Percentiles rank a stretch among this genome's conserved stretches.
These are phyloP conservation scores for Salminus brasiliensis DNA, from an alignment of 2,113 vertebrate genomes.

Conservation along the genomic window DNA sequence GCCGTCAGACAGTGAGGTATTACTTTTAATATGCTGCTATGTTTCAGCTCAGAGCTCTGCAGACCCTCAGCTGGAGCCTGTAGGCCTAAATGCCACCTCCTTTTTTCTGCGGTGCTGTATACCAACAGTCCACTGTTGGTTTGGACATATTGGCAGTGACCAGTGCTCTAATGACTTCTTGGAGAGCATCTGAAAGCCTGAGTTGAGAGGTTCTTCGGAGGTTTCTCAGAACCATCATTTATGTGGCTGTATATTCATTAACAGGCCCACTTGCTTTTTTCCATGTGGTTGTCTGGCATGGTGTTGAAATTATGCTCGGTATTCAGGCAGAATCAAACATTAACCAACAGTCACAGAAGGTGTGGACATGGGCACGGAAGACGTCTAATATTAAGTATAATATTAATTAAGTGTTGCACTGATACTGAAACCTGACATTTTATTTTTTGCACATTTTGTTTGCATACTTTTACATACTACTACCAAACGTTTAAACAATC, in stretches of 20 bases:
- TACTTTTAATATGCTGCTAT: background rate
- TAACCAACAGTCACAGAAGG: background rate
- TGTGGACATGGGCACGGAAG: too few species aligned
- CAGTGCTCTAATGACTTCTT: too few species aligned
- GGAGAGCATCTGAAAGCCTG: too few species aligned
- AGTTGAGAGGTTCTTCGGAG: background rate
- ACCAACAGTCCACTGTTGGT: too few species aligned
- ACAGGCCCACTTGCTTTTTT: background rate
- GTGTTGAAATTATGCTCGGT: background rate
- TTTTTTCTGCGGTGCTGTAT: background rate
- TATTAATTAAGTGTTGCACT: too few species aligned
- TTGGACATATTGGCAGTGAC: too few species aligned
- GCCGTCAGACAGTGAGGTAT: background rate
- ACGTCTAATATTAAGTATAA: too few species aligned
- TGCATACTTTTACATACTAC: too few species aligned
- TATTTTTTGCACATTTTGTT: too few species aligned
- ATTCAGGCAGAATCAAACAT: background rate
- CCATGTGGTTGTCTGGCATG: background rate
- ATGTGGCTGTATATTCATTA: background rate
- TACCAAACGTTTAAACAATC: too few species aligned
- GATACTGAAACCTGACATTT: too few species aligned
- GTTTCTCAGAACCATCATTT: background rate
- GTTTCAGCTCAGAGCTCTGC: background rate
- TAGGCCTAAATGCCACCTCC: background rate
- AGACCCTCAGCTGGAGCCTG: background rate